phyloP scores from a whole-genome alignment of 1,140 invertebrate genomes.

The Drosophila tristis region DNA sequence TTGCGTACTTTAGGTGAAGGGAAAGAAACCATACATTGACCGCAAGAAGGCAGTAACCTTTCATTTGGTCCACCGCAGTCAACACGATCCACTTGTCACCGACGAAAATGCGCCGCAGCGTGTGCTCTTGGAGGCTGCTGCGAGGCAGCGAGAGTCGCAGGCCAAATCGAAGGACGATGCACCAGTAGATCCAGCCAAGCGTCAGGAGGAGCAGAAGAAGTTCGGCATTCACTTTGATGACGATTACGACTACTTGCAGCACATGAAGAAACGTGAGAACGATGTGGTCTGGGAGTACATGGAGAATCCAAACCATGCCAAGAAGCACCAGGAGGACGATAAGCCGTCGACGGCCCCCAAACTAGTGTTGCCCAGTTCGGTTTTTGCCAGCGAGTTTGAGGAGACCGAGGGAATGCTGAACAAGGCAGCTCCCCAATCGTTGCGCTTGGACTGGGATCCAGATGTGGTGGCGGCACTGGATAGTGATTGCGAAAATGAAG shows the following conservation, averaged over 20 bases:
- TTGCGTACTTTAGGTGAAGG: constrained; percentile 87
- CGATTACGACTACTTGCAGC: constrained; percentile 97
- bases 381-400: constrained; percentile 95
- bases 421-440: constrained; percentile 91
- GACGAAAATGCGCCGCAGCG: constrained; percentile 95
- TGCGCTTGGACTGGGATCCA: constrained; percentile 93
- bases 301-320: constrained; percentile 74
- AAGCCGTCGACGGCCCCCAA: constrained; percentile 56
- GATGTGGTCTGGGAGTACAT: constrained; percentile 83
- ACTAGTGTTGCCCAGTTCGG: constrained; percentile 89
- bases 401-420: constrained; percentile 95
- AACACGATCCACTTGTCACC: constrained; percentile 94
- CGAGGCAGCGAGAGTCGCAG: constrained; percentile 53
- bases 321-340: constrained; percentile 48
- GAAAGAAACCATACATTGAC: constrained; percentile 95
- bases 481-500: constrained; percentile 95
- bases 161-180: constrained; percentile 27
- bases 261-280: constrained; percentile 89
- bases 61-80: constrained; percentile 95
- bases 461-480: constrained; percentile 97
- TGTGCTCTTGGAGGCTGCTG: constrained; percentile 88
- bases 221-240: constrained; percentile 98
- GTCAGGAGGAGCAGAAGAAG: constrained; percentile 92
- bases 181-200: constrained; percentile 85
- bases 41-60: constrained; percentile 96